phyloP scores from a whole-genome alignment of 2,113 vertebrate species.

The Macquaria australasica region DNA sequence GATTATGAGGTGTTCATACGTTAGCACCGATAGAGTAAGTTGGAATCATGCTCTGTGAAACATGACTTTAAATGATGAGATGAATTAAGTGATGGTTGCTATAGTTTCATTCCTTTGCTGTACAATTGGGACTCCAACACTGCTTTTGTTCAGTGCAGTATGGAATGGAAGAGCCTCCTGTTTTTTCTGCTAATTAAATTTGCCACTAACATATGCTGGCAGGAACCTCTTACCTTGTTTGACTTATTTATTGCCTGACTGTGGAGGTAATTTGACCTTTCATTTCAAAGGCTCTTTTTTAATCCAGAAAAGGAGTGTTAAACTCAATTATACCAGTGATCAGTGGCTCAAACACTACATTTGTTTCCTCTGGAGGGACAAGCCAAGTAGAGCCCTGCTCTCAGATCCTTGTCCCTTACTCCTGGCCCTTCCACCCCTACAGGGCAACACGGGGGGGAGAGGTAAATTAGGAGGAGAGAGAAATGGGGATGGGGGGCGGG shows the following conservation, averaged over 20 bases:
- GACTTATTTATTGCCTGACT: constrained; percentile 88
- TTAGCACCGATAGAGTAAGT: not conserved
- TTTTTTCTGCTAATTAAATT: constrained; percentile 85
- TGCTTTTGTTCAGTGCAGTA: constrained; percentile 62
- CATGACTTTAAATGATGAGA: constrained; percentile 38
- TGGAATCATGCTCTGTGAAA: constrained; percentile 27
- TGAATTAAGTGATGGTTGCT: constrained; percentile 19
- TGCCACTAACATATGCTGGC: constrained; percentile 84
- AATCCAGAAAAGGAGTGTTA: constrained; percentile 85
- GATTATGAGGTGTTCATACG: constrained; percentile 1
- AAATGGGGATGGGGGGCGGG: constrained; percentile 43
- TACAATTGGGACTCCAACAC: constrained; percentile 28
- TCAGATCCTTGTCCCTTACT: constrained; percentile 57
- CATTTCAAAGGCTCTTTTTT: constrained; percentile 83
- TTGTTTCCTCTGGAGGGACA: constrained; percentile 80
- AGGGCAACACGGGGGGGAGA: constrained; percentile 48
- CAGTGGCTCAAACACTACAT: constrained; percentile 86
- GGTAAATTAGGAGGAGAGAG: constrained; percentile 60
- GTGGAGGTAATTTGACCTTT: constrained; percentile 87
- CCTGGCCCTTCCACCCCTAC: constrained; percentile 58
- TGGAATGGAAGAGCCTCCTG: constrained; percentile 75
- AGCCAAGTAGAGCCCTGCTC: constrained; percentile 58
- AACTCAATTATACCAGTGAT: constrained; percentile 86
- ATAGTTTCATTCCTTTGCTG: constrained; percentile 43
- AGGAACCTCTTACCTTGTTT: constrained; percentile 86